phyloP scores from a whole-genome alignment of 2,113 vertebrate species.

The Pituophis catenifer region DNA sequence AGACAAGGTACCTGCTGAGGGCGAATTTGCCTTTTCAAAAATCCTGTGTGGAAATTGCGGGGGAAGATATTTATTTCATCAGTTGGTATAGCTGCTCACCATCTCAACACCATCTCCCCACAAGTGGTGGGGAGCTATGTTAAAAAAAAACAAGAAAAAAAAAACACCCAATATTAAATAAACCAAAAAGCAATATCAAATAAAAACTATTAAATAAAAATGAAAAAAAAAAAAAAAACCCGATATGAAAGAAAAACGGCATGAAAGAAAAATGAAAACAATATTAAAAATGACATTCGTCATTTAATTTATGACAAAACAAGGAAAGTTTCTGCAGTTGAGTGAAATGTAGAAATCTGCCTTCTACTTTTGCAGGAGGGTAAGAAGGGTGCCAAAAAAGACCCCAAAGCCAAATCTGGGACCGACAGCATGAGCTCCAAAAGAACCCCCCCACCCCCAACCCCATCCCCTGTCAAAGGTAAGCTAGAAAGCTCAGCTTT shows the following conservation, averaged over 20 bases:
- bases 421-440: background rate
- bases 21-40: background rate
- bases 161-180: background rate
- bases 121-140: background rate
- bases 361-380: constrained; percentile 51
- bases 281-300: background rate
- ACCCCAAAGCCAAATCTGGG: constrained; percentile 58
- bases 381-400: constrained; percentile 68
- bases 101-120: background rate
- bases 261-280: background rate
- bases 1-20: constrained; percentile 39
- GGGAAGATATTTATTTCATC: background rate
- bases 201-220: background rate
- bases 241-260: background rate
- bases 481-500: background rate
- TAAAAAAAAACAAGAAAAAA: background rate
- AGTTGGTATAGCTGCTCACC: background rate
- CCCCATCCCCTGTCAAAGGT: constrained; percentile 57
- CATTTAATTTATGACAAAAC: background rate
- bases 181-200: background rate
- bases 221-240: too few species aligned
- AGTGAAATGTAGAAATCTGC: constrained; percentile 7
- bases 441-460: constrained; percentile 24
- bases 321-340: background rate
- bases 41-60: background rate